Conservation (phyloP, 2,113 vertebrate genomes). For the Gallinago jamesoni region DNA sequence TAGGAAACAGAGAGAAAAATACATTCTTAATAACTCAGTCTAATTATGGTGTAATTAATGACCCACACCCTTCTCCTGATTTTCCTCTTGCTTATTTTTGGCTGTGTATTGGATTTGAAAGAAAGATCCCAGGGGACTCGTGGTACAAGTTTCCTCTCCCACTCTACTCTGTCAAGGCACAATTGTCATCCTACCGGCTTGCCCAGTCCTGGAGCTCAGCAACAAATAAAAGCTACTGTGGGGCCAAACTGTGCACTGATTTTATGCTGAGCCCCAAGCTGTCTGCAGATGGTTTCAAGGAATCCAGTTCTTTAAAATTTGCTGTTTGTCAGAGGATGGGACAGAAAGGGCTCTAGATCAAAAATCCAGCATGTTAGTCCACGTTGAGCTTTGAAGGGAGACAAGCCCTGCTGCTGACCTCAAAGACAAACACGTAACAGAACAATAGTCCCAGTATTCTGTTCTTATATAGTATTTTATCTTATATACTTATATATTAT, state of each 20-base stretch:
- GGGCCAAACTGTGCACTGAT: not conserved
- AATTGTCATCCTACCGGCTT: not conserved
- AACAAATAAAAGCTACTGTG: not conserved
- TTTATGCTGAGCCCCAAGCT: not conserved
- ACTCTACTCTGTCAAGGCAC: not conserved
- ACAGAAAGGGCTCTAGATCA: not conserved
- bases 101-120: not conserved
- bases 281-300: not conserved
- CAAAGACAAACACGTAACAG: not conserved
- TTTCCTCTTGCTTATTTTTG: constrained; percentile 2
- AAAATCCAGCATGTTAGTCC: not conserved
- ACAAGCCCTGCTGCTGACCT: not conserved
- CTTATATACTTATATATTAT: too few relatives aligned
- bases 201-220: not conserved
- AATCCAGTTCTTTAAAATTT: not conserved
- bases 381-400: not conserved
- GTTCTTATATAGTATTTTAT: not conserved
- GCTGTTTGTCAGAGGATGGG: not conserved
- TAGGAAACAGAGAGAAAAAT: constrained; percentile 52
- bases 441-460: not conserved
- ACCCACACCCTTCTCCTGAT: not conserved
- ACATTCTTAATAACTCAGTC: not conserved
- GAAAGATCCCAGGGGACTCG: not conserved
- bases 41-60: not conserved
- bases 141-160: not conserved